Evolutionary conservation across 2,113 vertebrate genomes (phyloP).

Genomic region (Brienomyrus brachyistius): DNA sequence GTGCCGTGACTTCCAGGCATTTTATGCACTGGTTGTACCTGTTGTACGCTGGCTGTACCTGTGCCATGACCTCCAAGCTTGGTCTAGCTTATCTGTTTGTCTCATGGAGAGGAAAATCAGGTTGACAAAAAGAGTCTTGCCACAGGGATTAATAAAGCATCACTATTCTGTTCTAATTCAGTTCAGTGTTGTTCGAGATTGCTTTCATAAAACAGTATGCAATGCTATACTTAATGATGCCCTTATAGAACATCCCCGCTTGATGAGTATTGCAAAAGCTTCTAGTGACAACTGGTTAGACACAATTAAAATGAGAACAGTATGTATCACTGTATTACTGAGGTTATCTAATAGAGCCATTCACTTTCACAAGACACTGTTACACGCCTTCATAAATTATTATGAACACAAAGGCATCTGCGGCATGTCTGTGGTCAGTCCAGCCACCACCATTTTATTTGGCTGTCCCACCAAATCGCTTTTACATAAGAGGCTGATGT

Average conservation of each 20-base stretch:
- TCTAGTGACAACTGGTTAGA: background rate
- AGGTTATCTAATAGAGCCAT: background rate
- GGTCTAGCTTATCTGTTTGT: background rate
- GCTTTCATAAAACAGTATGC: background rate
- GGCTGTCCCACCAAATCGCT: background rate
- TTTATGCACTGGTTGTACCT: too few relatives aligned
- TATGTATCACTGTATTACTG: background rate
- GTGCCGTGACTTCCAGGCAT: too few relatives aligned
- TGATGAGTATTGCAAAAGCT: background rate
- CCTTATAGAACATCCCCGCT: background rate
- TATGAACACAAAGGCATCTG: background rate
- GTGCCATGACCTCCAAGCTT: background rate
- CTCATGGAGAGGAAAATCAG: background rate
- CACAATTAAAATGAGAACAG: background rate
- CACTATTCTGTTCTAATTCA: background rate
- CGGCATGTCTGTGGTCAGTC: background rate
- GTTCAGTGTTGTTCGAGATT: background rate
- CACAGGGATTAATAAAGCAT: background rate
- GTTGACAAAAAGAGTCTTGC: background rate
- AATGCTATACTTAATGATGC: background rate
- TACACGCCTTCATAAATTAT: background rate
- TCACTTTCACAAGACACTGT: background rate
- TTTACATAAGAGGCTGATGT: background rate
- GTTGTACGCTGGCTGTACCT: too few relatives aligned
- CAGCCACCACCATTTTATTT: background rate